Conservation (phyloP, 2,113 vertebrate species). For the Dipodomys spectabilis region DNA sequence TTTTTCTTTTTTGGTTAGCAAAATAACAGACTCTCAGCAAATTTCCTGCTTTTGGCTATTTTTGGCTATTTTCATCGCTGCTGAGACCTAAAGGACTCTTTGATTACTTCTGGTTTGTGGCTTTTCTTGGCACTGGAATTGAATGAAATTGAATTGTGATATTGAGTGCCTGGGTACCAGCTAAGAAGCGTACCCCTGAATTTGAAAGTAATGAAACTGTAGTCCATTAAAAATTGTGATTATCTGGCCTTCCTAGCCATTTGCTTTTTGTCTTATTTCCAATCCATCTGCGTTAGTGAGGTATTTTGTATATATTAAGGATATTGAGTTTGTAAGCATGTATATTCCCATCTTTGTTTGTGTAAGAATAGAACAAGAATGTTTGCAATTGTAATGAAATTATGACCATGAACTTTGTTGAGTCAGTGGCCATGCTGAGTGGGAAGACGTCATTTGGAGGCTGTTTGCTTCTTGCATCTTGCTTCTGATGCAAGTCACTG, state of each 20-base stretch:
- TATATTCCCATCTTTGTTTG: not conserved
- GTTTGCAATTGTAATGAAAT: not conserved
- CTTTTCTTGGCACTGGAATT: conserved; percentile 50
- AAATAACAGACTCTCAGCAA: conserved; percentile 22
- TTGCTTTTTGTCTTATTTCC: not conserved
- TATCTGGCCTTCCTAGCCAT: not conserved
- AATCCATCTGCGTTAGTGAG: not conserved
- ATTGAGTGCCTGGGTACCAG: not conserved
- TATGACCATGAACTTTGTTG: not conserved
- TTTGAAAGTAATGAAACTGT: not conserved
- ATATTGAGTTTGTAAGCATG: not conserved
- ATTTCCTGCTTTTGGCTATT: conserved; percentile 34
- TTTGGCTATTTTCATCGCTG: conserved; percentile 27
- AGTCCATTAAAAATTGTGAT: not conserved
- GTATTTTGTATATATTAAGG: not conserved
- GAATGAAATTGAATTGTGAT: conserved; percentile 18
- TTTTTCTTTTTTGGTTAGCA: not conserved
- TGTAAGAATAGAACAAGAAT: not conserved
- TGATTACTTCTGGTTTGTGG: conserved; percentile 40
- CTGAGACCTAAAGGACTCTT: conserved; percentile 17
- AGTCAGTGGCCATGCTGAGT: too few species aligned
- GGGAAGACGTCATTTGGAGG: not conserved
- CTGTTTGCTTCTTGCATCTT: not conserved
- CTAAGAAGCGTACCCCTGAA: not conserved
- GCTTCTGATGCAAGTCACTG: not conserved